These are phyloP conservation scores for Pantala flavescens DNA, from an alignment of 1,140 invertebrate genomes.

Conservation along the genomic window DNA sequence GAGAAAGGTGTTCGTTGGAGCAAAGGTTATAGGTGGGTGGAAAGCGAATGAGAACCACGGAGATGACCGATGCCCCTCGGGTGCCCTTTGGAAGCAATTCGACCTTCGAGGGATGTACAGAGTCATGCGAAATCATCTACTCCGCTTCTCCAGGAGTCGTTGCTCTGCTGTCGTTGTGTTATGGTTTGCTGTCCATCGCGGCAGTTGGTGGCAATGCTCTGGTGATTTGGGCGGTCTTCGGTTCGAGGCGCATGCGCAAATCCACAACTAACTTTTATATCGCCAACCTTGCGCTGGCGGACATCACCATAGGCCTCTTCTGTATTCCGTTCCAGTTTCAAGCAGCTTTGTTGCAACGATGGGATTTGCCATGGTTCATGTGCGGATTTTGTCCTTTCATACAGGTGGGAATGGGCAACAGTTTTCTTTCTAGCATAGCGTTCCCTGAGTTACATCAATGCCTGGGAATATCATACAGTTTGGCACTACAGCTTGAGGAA, in stretches of 20 bases:
- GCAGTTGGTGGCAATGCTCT: slow-evolving; percentile 44
- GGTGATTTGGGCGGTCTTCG: slow-evolving; percentile 43
- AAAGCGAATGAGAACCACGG: no score
- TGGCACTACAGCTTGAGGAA: no score
- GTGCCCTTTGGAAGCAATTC: no score
- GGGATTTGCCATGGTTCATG: slow-evolving; percentile 45
- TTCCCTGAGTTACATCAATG: no score
- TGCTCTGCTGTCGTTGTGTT: slow-evolving; percentile 41
- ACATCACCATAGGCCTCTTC: slow-evolving; percentile 38
- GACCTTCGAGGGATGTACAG: no score
- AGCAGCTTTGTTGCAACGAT: slow-evolving; percentile 43
- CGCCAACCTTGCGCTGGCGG: slow-evolving; percentile 38
- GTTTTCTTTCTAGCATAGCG: slow-evolving; percentile 33
- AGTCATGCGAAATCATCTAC: slow-evolving; percentile 28
- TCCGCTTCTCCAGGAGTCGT: slow-evolving; percentile 40
- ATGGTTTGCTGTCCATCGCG: slow-evolving; percentile 44
- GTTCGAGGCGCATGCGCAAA: slow-evolving; percentile 34
- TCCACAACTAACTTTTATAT: slow-evolving; percentile 46
- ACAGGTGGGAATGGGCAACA: slow-evolving; percentile 44
- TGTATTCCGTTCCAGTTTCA: slow-evolving; percentile 46
- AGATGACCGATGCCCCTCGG: no score
- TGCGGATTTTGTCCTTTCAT: slow-evolving; percentile 46
- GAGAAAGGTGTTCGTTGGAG: no score
- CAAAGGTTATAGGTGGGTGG: no score
- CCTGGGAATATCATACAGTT: no score